Percentiles rank a stretch among this genome's conserved stretches.
These are phyloP conservation scores for Cephus sareptanus DNA, from an alignment of 2,888 invertebrate species.

Conservation along the genomic window DNA sequence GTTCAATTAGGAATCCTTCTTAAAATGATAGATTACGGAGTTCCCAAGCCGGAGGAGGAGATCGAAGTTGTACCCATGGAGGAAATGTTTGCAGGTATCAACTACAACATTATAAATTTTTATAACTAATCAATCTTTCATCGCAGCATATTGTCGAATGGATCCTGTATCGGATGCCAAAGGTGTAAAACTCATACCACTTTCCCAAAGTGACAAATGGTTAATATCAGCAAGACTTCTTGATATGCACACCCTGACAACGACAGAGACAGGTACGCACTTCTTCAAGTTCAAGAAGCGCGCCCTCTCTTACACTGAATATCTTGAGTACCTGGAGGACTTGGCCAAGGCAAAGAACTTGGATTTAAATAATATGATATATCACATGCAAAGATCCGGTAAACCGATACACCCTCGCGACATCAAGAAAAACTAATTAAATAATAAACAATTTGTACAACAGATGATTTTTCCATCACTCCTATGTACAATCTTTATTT, in stretches of 20 bases:
- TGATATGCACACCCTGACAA: slow-evolving; percentile 46
- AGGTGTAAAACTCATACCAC: slow-evolving; percentile 40
- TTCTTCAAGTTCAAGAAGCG: slow-evolving; percentile 56
- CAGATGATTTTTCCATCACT: slow-evolving; percentile 8
- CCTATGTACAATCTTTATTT: slow-evolving; percentile 42
- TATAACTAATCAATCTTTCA: not conserved
- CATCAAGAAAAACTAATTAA: slow-evolving; percentile 10
- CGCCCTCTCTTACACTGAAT: slow-evolving; percentile 47
- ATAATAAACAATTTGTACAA: slow-evolving; percentile 14
- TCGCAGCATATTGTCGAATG: slow-evolving; percentile 48
- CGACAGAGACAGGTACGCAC: slow-evolving; percentile 49
- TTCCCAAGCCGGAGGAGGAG: slow-evolving; percentile 20
- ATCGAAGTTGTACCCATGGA: slow-evolving; percentile 35
- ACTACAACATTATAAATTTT: slow-evolving; percentile 5
- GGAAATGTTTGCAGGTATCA: slow-evolving; percentile 45
- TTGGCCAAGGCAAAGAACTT: slow-evolving; percentile 38
- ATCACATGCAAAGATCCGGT: slow-evolving; percentile 41
- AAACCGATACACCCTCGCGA: slow-evolving; percentile 34
- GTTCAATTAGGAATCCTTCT: not conserved
- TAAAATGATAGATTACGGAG: not conserved
- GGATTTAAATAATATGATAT: slow-evolving; percentile 39
- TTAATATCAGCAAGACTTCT: slow-evolving; percentile 44
- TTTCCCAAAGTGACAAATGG: slow-evolving; percentile 54
- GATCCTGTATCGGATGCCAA: slow-evolving; percentile 41
- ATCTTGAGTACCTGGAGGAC: slow-evolving; percentile 42